Conservation (phyloP, 2,888 invertebrate species). For the Drosophila diplacantha region DNA sequence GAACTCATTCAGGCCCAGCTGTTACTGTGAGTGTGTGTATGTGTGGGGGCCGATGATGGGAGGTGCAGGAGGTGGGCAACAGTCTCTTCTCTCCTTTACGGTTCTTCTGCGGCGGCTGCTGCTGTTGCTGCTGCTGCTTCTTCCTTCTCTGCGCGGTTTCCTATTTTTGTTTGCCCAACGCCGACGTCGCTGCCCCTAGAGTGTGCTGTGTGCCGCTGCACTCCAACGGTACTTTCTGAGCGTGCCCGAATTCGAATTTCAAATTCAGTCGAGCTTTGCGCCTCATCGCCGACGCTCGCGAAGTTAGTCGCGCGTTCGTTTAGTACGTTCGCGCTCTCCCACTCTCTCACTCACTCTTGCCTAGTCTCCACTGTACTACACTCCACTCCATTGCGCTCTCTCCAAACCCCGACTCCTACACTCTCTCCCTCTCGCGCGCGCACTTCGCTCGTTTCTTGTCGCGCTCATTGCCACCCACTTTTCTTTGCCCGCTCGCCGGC, state of each 20-base stretch:
- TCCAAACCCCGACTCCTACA: conserved; percentile 5
- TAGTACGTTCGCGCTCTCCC: conserved; percentile 40
- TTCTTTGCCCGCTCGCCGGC: conserved; percentile 55
- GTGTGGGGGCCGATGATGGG: conserved; percentile 20
- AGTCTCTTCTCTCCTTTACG: conserved; percentile 19
- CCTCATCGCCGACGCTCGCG: conserved; percentile 69
- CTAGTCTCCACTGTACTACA: conserved; percentile 2
- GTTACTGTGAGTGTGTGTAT: conserved; percentile 22
- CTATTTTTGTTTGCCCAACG: conserved; percentile 63
- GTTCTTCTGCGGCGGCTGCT: conserved; percentile 29
- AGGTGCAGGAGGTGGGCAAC: conserved; percentile 34
- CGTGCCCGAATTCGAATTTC: conserved; percentile 64
- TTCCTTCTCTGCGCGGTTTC: conserved; percentile 56
- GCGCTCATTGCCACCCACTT: conserved; percentile 31
- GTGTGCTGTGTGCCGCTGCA: conserved; percentile 50
- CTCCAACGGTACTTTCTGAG: conserved; percentile 69
- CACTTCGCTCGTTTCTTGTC: conserved; percentile 7
- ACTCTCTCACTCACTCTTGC: conserved; percentile 23
- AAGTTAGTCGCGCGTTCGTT: conserved; percentile 56
- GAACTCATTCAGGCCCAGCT: conserved; percentile 37
- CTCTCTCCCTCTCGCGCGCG: conserved; percentile 25
- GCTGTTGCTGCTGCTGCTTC: conserved; percentile 10
- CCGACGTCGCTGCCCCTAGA: conserved; percentile 36
- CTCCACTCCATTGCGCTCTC: not conserved
- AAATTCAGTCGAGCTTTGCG: conserved; percentile 72